phyloP scores from a whole-genome alignment of 2,113 vertebrate genomes.

The Prunella himalayana region DNA sequence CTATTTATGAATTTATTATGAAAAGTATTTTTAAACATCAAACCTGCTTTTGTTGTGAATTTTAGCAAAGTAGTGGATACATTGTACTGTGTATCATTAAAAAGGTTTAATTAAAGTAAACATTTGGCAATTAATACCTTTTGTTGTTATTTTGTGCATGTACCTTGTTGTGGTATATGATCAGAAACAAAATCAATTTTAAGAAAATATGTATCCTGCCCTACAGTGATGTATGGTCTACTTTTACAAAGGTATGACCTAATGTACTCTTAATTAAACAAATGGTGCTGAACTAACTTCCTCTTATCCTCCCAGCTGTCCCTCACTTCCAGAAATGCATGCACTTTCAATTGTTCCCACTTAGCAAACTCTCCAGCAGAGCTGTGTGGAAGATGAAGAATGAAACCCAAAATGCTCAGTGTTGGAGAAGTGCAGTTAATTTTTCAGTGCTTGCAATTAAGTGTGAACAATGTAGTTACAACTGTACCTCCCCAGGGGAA shows the following conservation, averaged over 20 bases:
- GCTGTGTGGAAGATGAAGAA: background rate
- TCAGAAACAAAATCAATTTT: background rate
- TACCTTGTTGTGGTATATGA: background rate
- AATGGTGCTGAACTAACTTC: background rate
- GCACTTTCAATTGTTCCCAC: background rate
- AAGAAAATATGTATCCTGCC: background rate
- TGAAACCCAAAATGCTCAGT: background rate
- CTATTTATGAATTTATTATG: conserved; percentile 71
- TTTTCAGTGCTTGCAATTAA: background rate
- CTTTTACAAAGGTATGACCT: background rate
- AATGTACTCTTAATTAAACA: background rate
- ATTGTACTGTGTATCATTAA: conserved; percentile 41
- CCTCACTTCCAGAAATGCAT: background rate
- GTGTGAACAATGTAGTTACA: background rate
- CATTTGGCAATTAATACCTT: conserved; percentile 15
- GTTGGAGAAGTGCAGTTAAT: background rate
- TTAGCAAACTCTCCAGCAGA: background rate
- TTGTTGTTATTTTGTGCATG: background rate
- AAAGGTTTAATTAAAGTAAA: conserved; percentile 36
- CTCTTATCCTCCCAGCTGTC: background rate
- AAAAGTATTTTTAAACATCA: conserved; percentile 65
- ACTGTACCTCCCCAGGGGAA: background rate
- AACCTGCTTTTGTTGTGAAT: conserved; percentile 48
- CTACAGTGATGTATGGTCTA: background rate
- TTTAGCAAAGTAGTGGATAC: conserved; percentile 28